phyloP scores from a whole-genome alignment of 2,797 vertebrate genomes.

The Acipenser oxyrinchus region DNA sequence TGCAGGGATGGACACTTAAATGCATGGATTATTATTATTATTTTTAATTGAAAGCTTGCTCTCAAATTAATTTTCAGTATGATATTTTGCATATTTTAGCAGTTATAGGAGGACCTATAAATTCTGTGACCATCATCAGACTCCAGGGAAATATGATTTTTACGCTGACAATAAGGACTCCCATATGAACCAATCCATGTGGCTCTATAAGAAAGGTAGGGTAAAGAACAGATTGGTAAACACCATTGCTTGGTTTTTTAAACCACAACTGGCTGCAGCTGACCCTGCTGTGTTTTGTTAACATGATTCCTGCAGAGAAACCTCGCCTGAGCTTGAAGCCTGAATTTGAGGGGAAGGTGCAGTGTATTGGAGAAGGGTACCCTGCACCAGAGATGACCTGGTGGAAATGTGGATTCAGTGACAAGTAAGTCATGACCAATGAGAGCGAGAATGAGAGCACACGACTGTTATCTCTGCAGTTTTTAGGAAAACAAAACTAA shows the following conservation, averaged over 20 bases:
- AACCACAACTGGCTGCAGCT: too few species aligned
- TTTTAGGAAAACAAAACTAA: too few species aligned
- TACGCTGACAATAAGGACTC: slow-evolving; percentile 60
- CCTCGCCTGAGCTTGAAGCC: background rate
- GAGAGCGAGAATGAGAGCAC: too few species aligned
- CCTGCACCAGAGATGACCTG: background rate
- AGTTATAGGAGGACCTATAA: slow-evolving; percentile 38
- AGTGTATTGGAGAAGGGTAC: background rate
- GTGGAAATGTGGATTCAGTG: background rate
- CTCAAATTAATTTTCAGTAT: too few species aligned
- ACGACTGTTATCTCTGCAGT: too few species aligned
- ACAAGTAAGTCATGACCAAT: background rate
- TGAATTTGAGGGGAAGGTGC: background rate
- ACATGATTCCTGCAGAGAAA: background rate
- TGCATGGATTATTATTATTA: too few species aligned
- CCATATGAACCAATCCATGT: slow-evolving; percentile 54
- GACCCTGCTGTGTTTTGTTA: too few species aligned
- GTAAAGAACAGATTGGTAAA: background rate
- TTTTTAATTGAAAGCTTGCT: too few species aligned
- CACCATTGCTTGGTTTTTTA: too few species aligned
- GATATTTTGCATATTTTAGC: too few species aligned
- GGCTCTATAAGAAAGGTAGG: slow-evolving; percentile 76
- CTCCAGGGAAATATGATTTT: slow-evolving; percentile 71
- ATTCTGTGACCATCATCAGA: slow-evolving; percentile 54
- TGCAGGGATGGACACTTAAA: too few species aligned